Base-by-base conservation (phyloP, 2,113 vertebrate genomes). In the Cynopterus brachyotis region DNA sequence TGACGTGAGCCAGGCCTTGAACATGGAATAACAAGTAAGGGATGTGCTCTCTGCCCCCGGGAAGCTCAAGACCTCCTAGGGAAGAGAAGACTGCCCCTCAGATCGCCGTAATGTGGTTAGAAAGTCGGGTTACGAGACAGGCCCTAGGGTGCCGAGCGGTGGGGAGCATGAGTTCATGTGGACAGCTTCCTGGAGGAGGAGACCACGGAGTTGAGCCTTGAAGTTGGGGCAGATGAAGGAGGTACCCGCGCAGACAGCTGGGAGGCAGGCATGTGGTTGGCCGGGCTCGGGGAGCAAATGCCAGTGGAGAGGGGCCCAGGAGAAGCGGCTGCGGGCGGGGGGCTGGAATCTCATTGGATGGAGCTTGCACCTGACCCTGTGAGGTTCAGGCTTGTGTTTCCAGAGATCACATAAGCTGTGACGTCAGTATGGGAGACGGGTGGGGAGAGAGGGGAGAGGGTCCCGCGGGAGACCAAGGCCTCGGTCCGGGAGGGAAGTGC, bases 21-120 rank as follows among this genome's bases (percentile, higher is more conserved):
- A 11, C 53, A 0, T 0, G 3, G 7, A 22, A 26, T 11, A 19
- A 9, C 0, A 3, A 30, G 45, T 9, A 10, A 5, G 40, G 7
- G 57, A 5, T 0, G 1, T 3, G 4, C 9, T 19, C 22, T 19
- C 37, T 26, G 24, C 20, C 79, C 4, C n/a, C 0, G 0, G 4
- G 75, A 32, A 37, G 42, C 40, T 1, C 1, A 7, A 9, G 16
- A 8, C 42, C 47, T 72, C 50, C 0, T 0, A 15, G 24, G 30
- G 32, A 26, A 37, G 40, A 20, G 47, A 42, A 35, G 78, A 5
- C 7, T 0, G 17, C 47, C 15, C 15, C 1, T 20, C 55, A 2
- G 0, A 1, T 20, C 8, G 2, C 50, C 3, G 8, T 45, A 0
- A 3, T 9, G 0, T 5, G 80, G 80, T 11, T 12, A 55, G 72